Conservation (phyloP, 2,113 vertebrate genomes). For the Engraulis encrasicolus region DNA sequence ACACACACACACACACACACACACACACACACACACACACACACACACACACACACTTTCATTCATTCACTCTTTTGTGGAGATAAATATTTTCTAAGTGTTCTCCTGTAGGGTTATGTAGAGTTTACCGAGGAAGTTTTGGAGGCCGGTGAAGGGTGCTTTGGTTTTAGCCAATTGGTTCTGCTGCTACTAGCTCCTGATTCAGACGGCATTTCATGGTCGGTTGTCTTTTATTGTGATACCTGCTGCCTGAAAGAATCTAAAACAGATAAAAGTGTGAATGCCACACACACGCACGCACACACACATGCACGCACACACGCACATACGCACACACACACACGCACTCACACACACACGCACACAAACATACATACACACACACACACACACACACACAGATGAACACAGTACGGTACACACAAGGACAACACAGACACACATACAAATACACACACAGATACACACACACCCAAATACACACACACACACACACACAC, state of each 20-base stretch:
- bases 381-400: neutral
- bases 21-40: neutral
- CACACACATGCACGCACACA: neutral
- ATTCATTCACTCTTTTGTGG: neutral
- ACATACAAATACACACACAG: neutral
- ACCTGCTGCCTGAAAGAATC: slow-evolving; percentile 27
- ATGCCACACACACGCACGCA: neutral
- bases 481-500: neutral
- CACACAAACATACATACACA: neutral
- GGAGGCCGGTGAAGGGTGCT: slow-evolving; percentile 50
- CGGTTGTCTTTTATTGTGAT: slow-evolving; percentile 34
- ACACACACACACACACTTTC: neutral
- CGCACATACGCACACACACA: too few relatives aligned
- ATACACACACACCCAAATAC: neutral
- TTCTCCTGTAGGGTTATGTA: slow-evolving; percentile 34
- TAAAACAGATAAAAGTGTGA: neutral
- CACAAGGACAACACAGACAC: neutral
- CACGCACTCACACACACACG: neutral
- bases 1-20: neutral
- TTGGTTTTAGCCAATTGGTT: slow-evolving; percentile 63
- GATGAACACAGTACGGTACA: too few relatives aligned
- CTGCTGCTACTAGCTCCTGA: slow-evolving; percentile 43
- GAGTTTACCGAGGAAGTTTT: slow-evolving; percentile 53
- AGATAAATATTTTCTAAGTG: slow-evolving; percentile 20
- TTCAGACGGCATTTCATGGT: slow-evolving; percentile 43